Percentiles rank a stretch among this genome's conserved stretches.
phyloP scores from a whole-genome alignment of 2,797 vertebrate species.

The Sitta carolinensis region DNA sequence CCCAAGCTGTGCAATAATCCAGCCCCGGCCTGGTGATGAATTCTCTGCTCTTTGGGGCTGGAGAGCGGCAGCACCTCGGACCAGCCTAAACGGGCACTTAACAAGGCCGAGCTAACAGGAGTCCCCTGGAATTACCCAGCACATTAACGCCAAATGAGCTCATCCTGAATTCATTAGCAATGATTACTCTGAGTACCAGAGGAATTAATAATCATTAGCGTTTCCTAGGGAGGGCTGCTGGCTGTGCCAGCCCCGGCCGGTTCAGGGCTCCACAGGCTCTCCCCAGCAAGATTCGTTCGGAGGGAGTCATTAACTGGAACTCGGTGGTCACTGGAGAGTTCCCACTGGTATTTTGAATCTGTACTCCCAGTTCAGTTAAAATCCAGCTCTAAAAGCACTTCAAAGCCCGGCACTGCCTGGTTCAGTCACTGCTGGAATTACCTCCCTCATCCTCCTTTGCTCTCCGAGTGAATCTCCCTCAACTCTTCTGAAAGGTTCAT shows the following conservation, averaged over 20 bases:
- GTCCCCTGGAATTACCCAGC: slow-evolving; percentile 57
- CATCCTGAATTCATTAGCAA: slow-evolving; percentile 72
- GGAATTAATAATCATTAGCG: slow-evolving; percentile 67
- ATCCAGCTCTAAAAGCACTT: slow-evolving; percentile 41
- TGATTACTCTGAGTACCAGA: slow-evolving; percentile 46
- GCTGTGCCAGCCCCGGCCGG: not conserved
- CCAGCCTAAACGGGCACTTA: slow-evolving; percentile 57
- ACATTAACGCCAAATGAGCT: slow-evolving; percentile 62
- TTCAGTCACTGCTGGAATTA: slow-evolving; percentile 26
- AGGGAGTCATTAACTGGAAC: slow-evolving; percentile 17
- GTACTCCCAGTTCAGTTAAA: not conserved
- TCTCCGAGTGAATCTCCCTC: not conserved
- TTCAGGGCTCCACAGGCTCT: not conserved
- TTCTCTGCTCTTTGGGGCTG: slow-evolving; percentile 34
- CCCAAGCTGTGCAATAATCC: not conserved
- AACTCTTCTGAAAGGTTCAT: slow-evolving; percentile 1
- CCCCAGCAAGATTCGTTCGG: not conserved
- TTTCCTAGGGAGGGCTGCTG: not conserved
- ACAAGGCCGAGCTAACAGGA: slow-evolving; percentile 49
- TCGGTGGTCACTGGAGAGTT: not conserved
- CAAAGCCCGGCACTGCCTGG: slow-evolving; percentile 12
- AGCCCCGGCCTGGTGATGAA: slow-evolving; percentile 27
- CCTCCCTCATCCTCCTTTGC: slow-evolving; percentile 29
- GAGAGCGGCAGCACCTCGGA: slow-evolving; percentile 13
- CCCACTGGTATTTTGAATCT: not conserved